These are phyloP conservation scores for Engystomops pustulosus DNA, from an alignment of 2,113 vertebrate species.

Conservation along the genomic window DNA sequence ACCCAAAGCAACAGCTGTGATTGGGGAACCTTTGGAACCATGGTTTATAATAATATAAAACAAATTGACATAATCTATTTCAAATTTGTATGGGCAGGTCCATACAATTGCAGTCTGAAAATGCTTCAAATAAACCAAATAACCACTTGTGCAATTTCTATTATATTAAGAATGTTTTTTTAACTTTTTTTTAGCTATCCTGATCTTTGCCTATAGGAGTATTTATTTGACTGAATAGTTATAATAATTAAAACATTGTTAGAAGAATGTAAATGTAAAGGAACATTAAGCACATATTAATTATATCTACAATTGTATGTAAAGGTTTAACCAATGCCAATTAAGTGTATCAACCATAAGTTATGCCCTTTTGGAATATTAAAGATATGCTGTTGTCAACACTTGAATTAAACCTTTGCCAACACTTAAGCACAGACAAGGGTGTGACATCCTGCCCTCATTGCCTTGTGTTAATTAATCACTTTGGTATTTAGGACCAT, in stretches of 20 bases:
- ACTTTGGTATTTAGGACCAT: slow-evolving; percentile 93
- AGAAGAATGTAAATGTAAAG: not conserved
- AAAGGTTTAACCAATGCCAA: slow-evolving; percentile 70
- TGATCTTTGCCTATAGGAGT: not conserved
- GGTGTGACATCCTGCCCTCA: slow-evolving; percentile 92
- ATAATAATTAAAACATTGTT: not conserved
- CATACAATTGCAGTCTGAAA: not conserved
- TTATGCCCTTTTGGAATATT: slow-evolving; percentile 80
- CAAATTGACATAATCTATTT: too few species aligned
- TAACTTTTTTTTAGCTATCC: not conserved
- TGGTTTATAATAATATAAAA: not conserved
- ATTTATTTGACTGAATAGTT: not conserved
- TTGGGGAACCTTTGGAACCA: too few species aligned
- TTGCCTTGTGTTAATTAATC: slow-evolving; percentile 93
- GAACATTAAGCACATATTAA: slow-evolving; percentile 62
- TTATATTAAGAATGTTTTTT: not conserved
- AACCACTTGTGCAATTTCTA: not conserved
- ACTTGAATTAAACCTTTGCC: slow-evolving; percentile 82
- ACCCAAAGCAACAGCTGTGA: too few species aligned
- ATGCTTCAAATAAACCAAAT: not conserved
- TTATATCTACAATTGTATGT: slow-evolving; percentile 56
- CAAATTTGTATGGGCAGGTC: too few species aligned
- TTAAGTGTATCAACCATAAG: slow-evolving; percentile 83
- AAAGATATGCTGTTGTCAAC: slow-evolving; percentile 86
- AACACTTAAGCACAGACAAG: slow-evolving; percentile 83